Conservation (phyloP, 2,113 vertebrate species). For the Probosciger aterrimus region DNA sequence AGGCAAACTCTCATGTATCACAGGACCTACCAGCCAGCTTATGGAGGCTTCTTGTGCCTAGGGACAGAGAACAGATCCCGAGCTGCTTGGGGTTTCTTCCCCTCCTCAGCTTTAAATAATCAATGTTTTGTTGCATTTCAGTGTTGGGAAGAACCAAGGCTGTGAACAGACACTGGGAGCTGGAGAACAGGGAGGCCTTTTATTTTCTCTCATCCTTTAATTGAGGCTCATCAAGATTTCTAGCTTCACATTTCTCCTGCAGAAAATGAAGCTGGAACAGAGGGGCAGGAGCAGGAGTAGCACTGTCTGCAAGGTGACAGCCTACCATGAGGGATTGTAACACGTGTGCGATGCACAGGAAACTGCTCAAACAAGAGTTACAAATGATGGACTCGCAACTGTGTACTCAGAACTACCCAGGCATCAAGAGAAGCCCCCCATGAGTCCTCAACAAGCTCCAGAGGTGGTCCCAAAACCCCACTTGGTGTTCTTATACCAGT, state of each 20-base stretch:
- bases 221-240: not conserved
- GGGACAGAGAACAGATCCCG: accelerated
- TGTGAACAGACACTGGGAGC: not conserved
- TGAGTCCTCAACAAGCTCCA: not conserved
- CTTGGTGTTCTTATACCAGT: accelerated
- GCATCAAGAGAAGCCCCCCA: not conserved
- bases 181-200: not conserved
- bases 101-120: not conserved
- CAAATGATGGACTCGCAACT: not conserved
- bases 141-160: not conserved
- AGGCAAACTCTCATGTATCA: accelerated
- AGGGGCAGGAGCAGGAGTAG: not conserved
- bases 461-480: not conserved
- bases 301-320: not conserved
- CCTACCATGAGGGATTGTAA: not conserved
- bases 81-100: accelerated
- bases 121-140: not conserved
- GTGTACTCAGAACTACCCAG: not conserved
- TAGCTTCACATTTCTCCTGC: not conserved
- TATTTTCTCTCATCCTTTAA: not conserved
- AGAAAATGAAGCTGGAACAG: not conserved
- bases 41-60: not conserved
- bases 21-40: not conserved
- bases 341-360: accelerated
- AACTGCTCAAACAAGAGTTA: not conserved